A percentile compares a stretch with the other conserved stretches of the same genome.
Conservation (phyloP, 2,113 vertebrate species). For the Pelusios castaneus region DNA sequence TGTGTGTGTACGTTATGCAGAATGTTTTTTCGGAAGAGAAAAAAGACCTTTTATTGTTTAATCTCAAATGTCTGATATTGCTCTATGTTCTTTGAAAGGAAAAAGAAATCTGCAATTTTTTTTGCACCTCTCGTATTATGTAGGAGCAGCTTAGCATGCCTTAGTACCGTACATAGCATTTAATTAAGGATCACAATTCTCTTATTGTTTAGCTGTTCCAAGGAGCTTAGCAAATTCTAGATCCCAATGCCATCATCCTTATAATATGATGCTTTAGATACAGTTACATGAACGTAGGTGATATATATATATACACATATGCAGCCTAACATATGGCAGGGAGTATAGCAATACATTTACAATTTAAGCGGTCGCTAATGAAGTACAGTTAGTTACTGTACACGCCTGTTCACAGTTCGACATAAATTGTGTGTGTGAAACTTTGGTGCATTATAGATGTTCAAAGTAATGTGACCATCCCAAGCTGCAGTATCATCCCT, state of each 20-base stretch:
- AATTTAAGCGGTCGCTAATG: neutral
- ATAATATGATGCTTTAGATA: neutral
- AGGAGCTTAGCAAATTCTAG: neutral
- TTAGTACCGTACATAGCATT: neutral
- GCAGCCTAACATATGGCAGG: rapidly evolving
- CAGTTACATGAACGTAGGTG: neutral
- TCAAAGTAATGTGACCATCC: neutral
- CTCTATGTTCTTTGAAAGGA: conserved; percentile 15
- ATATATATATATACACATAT: too few species aligned
- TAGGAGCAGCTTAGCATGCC: conserved; percentile 39
- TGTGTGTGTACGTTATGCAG: neutral
- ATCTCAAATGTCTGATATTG: neutral
- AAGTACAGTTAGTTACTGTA: neutral
- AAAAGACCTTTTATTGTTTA: neutral
- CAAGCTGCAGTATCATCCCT: neutral
- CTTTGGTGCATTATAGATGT: neutral
- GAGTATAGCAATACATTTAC: neutral
- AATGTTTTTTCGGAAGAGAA: neutral
- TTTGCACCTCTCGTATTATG: neutral
- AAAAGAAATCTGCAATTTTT: conserved; percentile 16
- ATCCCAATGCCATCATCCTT: neutral
- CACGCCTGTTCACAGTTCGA: rapidly evolving
- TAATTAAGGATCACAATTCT: conserved; percentile 45
- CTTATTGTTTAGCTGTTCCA: conserved; percentile 34
- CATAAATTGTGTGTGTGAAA: neutral